Evolutionary conservation across 37 sponge, comb jelly and placozoan genomes (phyloP), one percentile per base, ranked within the genome.

Genomic region (Haliclona indistincta): DNA sequence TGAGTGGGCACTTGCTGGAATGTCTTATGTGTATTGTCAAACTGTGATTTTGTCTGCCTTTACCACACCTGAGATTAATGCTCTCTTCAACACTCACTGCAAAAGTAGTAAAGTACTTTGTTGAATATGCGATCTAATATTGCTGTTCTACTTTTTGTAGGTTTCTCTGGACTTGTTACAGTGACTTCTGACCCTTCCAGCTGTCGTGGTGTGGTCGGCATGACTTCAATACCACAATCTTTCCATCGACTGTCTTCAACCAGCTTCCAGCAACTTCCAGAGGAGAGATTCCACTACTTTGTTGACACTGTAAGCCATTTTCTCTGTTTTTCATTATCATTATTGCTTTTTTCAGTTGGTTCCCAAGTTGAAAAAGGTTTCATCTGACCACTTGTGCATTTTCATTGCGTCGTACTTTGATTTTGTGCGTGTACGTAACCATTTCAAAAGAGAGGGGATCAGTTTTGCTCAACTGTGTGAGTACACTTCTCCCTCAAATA

Each of bases 351-450:
- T 74, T 17, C 63, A 94, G 93, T 47, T 99, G 37, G 53, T 99
- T 1, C 96, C 99, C 22, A 63, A 84, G 49, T 82, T 71, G 26
- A 23, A 42, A 23, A 77, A 81, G 19, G 75, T 81, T 47, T 52
- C 74, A 1, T 92, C 75, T 77, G 71, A 67, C 47, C 73, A 84
- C 36, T 88, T 89, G 1, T 61, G 70, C 25, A 67, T 99, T 22
- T 88, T 95, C 45, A 71, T 96, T 29, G 89, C 94, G 2, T 91
- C 94, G 45, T 99, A 95, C 75, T 91, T 91, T 64, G 99, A 99
- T 68, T 99, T 90, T 82, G 78, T 99, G n/a, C 77, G 92, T 20
- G 13, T 99, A 10, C 54, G 96, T 25, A 96, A 99, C 45, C 66
- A 86, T 85, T 71, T 99, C 84, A 93, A 82, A 41, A 88, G 67